Evolutionary conservation across 2,113 vertebrate species (phyloP), one percentile per base, ranked within the genome.

Genomic region (pig (Sus scrofa)): DNA sequence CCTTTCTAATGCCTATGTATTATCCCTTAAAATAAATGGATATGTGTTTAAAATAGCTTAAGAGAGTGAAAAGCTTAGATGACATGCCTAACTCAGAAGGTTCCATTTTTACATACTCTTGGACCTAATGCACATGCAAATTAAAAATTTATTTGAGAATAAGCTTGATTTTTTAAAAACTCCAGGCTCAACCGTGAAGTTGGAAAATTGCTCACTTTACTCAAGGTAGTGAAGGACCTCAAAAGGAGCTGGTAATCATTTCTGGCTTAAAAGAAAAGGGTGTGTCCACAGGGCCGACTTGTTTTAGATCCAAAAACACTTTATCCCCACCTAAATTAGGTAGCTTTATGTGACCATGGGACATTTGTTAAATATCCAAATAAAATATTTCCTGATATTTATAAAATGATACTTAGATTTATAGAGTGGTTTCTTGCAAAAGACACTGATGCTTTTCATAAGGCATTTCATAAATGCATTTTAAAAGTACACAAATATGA

Each of bases 351-450:
- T 95, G 75, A 91, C 74, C 95, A 87, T 94, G 96, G 95, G 77
- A 93, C 91, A 88, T 96, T 96, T 97, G 96, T 97, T 97, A 97
- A 98, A 95, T 91, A 96, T 88, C 74, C 78, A 62, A 97, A 89
- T 97, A 95, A 95, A 95, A 94, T 96, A 89, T 73, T 95, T 97
- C 90, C 94, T 89, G 58, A 74, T 32, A 11, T 91, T 96, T 94
- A 83, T 22, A 93, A 94, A 87, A 88, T 68, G 37, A 71, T 37
- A 78, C 19, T 77, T 93, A 44, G 54, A 91, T 93, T 94, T 93
- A 89, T 74, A 79, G 19, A 6, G 22, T 89, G 15, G 60, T 77
- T 92, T 82, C 50, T 83, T 58, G 8, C 26, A n/a, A 50, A 3
- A 56, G 71, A 77, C 52, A 89, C 62, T 68, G 73, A 91, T 87